Base-by-base conservation (phyloP, 64 coral and sea anemone species). In the Porites lutea region DNA sequence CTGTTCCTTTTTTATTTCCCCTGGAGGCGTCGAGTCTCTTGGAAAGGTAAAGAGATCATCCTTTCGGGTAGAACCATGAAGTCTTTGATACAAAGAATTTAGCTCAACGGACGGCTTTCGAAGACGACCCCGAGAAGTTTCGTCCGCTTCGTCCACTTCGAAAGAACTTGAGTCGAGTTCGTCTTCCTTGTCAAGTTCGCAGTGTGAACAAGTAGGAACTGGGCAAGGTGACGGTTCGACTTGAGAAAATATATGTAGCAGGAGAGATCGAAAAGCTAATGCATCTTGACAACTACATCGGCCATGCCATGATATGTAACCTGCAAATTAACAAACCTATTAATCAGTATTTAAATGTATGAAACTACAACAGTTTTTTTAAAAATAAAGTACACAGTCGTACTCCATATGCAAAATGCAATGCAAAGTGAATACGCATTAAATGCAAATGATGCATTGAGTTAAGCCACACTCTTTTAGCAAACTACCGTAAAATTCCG, bases 241-340 rank as follows among this genome's bases (percentile, higher is more conserved):
- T 83, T 83, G 79, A 83, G 85, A 72, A 20, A 78, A 64, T 19
- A 50, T n/a, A 47, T 92, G 90, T 4, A 75, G 48, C 9, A 92
- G 46, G 16, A 65, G 79, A 15, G 73, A 9, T 20, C 62, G 70
- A 61, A 86, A 79, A 66, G 61, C 75, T 23, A 48, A 16, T 4
- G 47, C 58, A 46, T 92, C 72, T 13, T 52, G 72, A 16, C 57
- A 72, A 87, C 71, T 63, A 20, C 69, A 65, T 11, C 90, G 90
- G n/a, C 90, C 90, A n/a, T 87, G 82, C 80, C 80, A 92, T 58
- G 71, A 75, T 19, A 92, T 92, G 46, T 92, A 86, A 58, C 90
- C 90, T 86, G 13, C 18, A 60, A 50, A 43, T 3, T 3, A 73
- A 20, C 21, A 52, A 53, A 3, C 0, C 59, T 27, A 8, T 15